A percentile compares a stretch with the other conserved stretches of the same genome.
Conservation (phyloP, 2,888 invertebrate species). For the Apodemia hepburni region DNA sequence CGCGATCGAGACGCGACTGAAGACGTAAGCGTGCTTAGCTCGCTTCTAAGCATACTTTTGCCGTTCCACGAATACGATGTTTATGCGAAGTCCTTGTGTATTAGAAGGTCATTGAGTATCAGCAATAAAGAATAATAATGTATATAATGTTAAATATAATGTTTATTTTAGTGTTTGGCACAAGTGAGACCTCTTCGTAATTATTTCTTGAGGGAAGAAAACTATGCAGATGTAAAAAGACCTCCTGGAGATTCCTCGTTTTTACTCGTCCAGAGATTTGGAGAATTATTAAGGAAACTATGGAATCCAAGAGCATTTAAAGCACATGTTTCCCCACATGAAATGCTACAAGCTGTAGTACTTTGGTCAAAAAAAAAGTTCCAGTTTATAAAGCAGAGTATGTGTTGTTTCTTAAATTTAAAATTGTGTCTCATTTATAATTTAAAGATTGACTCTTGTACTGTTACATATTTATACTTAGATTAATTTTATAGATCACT, state of each 20-base stretch:
- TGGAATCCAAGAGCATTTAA: slow-evolving; percentile 99
- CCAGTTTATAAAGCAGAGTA: slow-evolving; percentile 98
- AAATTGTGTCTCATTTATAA: background rate
- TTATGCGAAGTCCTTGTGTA: no score
- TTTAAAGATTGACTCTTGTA: background rate
- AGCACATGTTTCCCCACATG: slow-evolving; percentile 99
- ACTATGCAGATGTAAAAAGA: slow-evolving; percentile 92
- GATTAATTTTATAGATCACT: no score
- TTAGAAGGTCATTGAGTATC: no score
- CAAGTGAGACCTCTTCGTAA: slow-evolving; percentile 97
- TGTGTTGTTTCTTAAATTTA: slow-evolving; percentile 30
- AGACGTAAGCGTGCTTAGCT: no score
- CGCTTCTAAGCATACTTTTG: no score
- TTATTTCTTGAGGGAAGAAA: slow-evolving; percentile 96
- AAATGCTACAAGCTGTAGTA: slow-evolving; percentile 99
- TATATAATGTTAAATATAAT: background rate
- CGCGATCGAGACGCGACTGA: no score
- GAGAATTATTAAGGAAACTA: slow-evolving; percentile 96
- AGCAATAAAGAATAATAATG: no score
- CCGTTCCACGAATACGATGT: no score
- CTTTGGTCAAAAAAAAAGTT: slow-evolving; percentile 98
- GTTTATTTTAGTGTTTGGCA: slow-evolving; percentile 88
- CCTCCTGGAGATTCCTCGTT: slow-evolving; percentile 98
- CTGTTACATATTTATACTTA: no score
- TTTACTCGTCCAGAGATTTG: slow-evolving; percentile 94